Evolutionary conservation across 1,140 invertebrate genomes (phyloP).

Genomic region (Coenobita brevimanus): DNA sequence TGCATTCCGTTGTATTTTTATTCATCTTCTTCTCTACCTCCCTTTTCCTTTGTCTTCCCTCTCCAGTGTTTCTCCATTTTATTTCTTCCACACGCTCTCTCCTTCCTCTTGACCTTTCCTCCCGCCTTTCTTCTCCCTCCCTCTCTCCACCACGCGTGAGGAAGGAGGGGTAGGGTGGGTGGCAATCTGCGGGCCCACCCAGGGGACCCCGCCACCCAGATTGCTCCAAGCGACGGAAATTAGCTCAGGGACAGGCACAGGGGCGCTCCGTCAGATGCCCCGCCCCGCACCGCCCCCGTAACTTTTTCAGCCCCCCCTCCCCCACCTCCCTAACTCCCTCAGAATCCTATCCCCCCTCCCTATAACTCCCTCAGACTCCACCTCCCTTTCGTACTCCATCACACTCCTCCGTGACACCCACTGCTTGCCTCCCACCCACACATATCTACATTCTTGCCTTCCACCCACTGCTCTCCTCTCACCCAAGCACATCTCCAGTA

Average conservation of each 20-base stretch:
- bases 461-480: background rate
- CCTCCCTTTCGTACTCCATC: background rate
- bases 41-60: background rate
- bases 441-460: background rate
- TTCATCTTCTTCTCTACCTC: background rate
- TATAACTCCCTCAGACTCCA: background rate
- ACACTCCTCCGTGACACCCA: background rate
- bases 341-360: background rate
- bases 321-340: background rate
- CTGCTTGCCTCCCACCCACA: background rate
- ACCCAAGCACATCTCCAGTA: too few species aligned
- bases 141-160: background rate
- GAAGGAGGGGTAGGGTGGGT: background rate
- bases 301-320: conserved; percentile 5
- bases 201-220: conserved; percentile 55
- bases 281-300: conserved; percentile 3
- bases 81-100: background rate
- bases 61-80: background rate
- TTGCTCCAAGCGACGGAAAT: conserved; percentile 65
- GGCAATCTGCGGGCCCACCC: conserved; percentile 50
- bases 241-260: conserved; percentile 59
- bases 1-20: background rate
- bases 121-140: background rate
- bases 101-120: conserved; percentile 3
- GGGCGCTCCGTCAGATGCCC: conserved; percentile 19